Conservation (phyloP, 2,113 vertebrate genomes). For the Hirundichthys speculiger region DNA sequence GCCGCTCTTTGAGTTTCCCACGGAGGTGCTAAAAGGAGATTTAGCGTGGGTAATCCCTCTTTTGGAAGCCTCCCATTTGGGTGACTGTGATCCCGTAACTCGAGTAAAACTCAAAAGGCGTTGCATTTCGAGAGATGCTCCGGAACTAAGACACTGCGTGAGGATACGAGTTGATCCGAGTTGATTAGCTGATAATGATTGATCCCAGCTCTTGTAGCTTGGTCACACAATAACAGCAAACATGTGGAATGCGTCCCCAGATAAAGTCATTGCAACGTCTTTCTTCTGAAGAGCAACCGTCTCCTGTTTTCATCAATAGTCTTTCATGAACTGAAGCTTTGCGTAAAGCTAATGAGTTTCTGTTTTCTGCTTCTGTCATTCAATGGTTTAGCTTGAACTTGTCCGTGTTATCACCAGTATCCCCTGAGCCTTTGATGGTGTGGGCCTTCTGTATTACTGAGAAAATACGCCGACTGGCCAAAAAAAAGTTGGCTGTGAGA, state of each 20-base stretch:
- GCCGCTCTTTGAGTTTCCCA: constrained; percentile 61
- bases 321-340: too few relatives aligned
- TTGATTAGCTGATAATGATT: constrained; percentile 47
- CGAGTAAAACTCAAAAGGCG: constrained; percentile 54
- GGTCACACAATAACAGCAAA: not conserved
- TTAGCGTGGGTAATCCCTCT: constrained; percentile 54
- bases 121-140: constrained; percentile 17
- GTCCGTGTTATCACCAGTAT: too few relatives aligned
- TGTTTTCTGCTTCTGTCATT: too few relatives aligned
- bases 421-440: too few relatives aligned
- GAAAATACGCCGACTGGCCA: too few relatives aligned
- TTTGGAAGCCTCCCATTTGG: constrained; percentile 54
- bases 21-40: constrained; percentile 71
- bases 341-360: too few relatives aligned
- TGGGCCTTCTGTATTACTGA: too few relatives aligned
- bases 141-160: constrained; percentile 1
- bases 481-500: too few relatives aligned
- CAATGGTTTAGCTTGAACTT: too few relatives aligned
- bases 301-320: constrained; percentile 21
- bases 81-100: constrained; percentile 55
- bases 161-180: constrained; percentile 25
- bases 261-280: not conserved
- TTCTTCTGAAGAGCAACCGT: not conserved
- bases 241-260: constrained; percentile 18
- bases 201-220: constrained; percentile 27